A percentile compares a stretch with the other conserved stretches of the same genome.
Evolutionary conservation across 2,113 vertebrate species (phyloP).

Genomic region (Hypocryptadius cinnamomeus): DNA sequence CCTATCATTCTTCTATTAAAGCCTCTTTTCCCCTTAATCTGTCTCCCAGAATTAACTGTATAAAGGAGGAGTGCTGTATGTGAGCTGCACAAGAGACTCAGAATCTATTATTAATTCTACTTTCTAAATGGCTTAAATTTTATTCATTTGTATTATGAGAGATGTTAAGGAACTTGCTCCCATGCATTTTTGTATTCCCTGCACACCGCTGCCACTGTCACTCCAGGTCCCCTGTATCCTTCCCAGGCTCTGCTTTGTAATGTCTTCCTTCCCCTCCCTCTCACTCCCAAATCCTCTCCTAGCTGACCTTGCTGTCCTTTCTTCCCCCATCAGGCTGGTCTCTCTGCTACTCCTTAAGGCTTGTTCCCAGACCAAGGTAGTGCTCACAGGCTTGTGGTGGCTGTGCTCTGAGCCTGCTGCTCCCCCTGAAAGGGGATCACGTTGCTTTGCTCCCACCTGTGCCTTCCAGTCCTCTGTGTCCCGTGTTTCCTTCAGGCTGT

Average conservation of each 20-base stretch:
- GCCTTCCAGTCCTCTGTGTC: background rate
- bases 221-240: background rate
- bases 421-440: background rate
- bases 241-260: background rate
- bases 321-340: background rate
- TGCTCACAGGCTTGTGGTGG: background rate
- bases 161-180: background rate
- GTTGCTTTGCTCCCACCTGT: background rate
- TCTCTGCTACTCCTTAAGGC: slow-evolving; percentile 13
- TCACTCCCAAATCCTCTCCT: background rate
- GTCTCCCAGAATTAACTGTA: background rate
- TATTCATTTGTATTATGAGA: background rate
- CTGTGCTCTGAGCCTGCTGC: background rate
- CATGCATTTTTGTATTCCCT: background rate
- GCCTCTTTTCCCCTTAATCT: background rate
- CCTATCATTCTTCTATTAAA: slow-evolving; percentile 7
- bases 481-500: background rate
- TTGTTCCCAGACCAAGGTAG: background rate
- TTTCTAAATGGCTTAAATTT: background rate
- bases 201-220: background rate
- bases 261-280: background rate
- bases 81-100: background rate
- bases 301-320: slow-evolving; percentile 22
- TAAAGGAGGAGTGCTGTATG: background rate
- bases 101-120: background rate